These are phyloP conservation scores for Scaptomyza hsui DNA, from an alignment of 1,140 invertebrate species.

Conservation along the genomic window DNA sequence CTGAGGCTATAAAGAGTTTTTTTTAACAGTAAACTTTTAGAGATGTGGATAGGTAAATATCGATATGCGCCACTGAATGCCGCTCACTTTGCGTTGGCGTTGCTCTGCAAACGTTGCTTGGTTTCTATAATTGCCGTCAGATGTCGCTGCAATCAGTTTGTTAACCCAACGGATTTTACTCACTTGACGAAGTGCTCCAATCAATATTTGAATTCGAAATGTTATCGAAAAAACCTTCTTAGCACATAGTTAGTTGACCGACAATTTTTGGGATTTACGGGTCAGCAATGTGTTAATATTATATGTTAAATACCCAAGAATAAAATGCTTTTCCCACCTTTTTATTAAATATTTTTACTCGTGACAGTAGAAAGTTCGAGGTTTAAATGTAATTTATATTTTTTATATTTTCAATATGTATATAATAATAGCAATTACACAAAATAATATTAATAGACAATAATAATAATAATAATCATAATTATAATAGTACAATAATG, in stretches of 20 bases:
- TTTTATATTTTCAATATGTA: constrained; percentile 66
- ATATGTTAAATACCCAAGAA: too few relatives aligned
- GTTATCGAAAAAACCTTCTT: too few relatives aligned
- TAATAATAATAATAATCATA: constrained; percentile 57
- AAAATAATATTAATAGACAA: constrained; percentile 67
- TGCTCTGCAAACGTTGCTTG: not conserved
- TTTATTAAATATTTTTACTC: too few relatives aligned
- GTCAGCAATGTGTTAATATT: too few relatives aligned
- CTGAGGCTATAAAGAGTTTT: not conserved
- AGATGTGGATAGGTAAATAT: constrained; percentile 5
- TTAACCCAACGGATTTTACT: not conserved
- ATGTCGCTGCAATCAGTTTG: not conserved
- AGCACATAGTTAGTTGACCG: too few relatives aligned
- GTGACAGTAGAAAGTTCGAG: not conserved
- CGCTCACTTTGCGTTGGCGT: not conserved
- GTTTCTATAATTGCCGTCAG: not conserved
- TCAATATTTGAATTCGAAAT: not conserved
- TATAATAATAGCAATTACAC: constrained; percentile 63
- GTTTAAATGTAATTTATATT: constrained; percentile 55
- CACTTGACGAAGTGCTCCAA: not conserved
- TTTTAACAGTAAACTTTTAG: constrained; percentile 21
- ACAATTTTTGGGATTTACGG: too few relatives aligned
- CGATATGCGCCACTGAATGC: not conserved
- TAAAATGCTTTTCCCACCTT: too few relatives aligned
- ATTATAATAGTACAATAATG: constrained; percentile 59